Evolutionary conservation across 2,113 vertebrate genomes (phyloP), one percentile per base, ranked within the genome.

Genomic region (Sula dactylatra): DNA sequence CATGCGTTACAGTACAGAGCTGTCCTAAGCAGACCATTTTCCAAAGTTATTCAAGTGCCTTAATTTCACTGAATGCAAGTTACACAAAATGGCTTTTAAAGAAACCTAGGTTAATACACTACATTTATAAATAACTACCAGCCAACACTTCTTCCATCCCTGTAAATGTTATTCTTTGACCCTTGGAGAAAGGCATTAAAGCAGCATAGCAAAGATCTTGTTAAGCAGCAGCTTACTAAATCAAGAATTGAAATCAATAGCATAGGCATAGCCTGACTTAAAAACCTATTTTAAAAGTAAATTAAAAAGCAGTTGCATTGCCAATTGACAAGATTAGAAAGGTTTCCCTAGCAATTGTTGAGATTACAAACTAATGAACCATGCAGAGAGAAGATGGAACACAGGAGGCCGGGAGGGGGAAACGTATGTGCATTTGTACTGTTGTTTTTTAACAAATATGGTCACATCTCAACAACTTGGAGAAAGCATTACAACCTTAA

Each of bases 341-440:
- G 27, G 44, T 83, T 85, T 86, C 71, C 62, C 61, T 7, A 15
- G 77, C 47, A 89, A 13, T 50, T 59, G 32, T 32, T 47, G 74
- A 61, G 90, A 65, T 73, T 54, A 58, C 52, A 78, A 81, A 61
- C 13, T 65, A 83, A 82, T 45, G 55, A 82, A 69, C 74, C 55
- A 9, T 79, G 90, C n/a, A 74, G 69, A 69, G 17, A 78, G 26
- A 55, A 47, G 78, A 54, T 0, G 0, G 40, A 81, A 25, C 14
- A 11, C 3, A 0, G 8, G 26, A 3, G 13, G 47, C 7, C 4
- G 0, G 61, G 47, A 11, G 49, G 18, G 24, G 25, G 70, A 18
- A 44, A 17, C 1, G 0, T 10, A 25, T 17, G n/a, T 26, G 24
- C 15, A 1, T 59, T 69, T 49, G 27, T 8, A 32, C 27, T 29